Evolutionary conservation across 37 sponge, comb jelly and placozoan genomes (phyloP).

Genomic region (Eunapius fragilis): DNA sequence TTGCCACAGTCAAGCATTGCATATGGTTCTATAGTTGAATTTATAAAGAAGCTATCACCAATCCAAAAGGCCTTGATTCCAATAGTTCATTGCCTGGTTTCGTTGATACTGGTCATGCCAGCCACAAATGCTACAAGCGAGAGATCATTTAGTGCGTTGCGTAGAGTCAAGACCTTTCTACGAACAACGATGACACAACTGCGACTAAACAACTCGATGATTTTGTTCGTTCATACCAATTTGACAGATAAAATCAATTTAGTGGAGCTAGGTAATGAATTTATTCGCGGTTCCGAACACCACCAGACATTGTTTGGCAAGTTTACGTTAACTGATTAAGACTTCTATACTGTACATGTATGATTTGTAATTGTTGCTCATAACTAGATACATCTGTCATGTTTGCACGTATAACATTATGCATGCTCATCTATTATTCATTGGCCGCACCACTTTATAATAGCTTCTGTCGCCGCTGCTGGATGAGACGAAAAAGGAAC

Average conservation of each 20-base stretch:
- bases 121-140: conserved; percentile 67
- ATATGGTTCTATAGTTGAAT: not conserved
- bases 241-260: conserved; percentile 11
- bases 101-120: conserved; percentile 18
- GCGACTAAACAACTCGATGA: conserved; percentile 55
- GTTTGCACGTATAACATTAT: no score
- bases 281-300: conserved; percentile 22
- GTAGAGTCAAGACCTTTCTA: conserved; percentile 60
- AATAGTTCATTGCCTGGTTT: not conserved
- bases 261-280: conserved; percentile 11
- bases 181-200: conserved; percentile 55
- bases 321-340: conserved; percentile 2
- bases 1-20: not conserved
- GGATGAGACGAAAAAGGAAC: no score
- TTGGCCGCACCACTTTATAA: no score
- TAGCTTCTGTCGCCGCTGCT: not conserved
- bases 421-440: no score
- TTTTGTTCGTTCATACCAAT: conserved; percentile 55
- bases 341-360: not conserved
- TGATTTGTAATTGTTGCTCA: not conserved
- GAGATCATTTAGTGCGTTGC: conserved; percentile 48
- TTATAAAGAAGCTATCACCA: not conserved
- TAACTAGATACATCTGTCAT: no score
- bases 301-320: conserved; percentile 32
- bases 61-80: not conserved